phyloP scores from a whole-genome alignment of 2,797 vertebrate species.

The Onychomys leucogaster region DNA sequence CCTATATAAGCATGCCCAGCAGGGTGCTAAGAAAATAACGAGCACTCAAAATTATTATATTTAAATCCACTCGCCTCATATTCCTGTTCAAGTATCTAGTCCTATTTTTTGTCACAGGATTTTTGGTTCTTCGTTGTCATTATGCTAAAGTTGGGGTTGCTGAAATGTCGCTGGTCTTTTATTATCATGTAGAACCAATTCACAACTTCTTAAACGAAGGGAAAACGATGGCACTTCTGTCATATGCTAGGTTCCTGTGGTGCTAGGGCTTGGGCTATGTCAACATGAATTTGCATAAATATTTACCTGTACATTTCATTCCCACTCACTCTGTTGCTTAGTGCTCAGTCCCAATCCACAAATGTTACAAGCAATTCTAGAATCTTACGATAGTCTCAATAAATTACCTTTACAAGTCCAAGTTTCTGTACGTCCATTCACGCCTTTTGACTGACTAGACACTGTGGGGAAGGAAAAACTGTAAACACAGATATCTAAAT shows the following conservation, averaged over 20 bases:
- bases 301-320: conserved; percentile 55
- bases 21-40: conserved; percentile 52
- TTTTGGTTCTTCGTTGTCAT: not conserved
- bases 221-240: conserved; percentile 45
- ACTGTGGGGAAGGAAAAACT: not conserved
- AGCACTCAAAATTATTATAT: conserved; percentile 16
- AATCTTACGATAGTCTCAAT: not conserved
- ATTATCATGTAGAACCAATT: conserved; percentile 20
- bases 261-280: not conserved
- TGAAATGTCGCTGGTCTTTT: conserved; percentile 28
- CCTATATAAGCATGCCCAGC: conserved; percentile 28
- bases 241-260: not conserved
- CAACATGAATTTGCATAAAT: conserved; percentile 13
- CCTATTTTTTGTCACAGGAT: conserved; percentile 4
- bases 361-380: conserved; percentile 28
- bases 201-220: conserved; percentile 37
- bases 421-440: not conserved
- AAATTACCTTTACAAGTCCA: conserved; percentile 24
- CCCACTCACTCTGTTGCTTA: conserved; percentile 6
- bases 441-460: conserved; percentile 1
- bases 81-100: conserved; percentile 11
- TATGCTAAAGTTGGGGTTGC: not conserved
- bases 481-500: conserved; percentile 32
- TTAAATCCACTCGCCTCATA: conserved; percentile 58
- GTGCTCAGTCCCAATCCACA: conserved; percentile 41